Percentiles rank a stretch among this genome's conserved stretches.
Evolutionary conservation across 2,888 invertebrate species (phyloP).

Genomic region (Ochlodes sylvanus): DNA sequence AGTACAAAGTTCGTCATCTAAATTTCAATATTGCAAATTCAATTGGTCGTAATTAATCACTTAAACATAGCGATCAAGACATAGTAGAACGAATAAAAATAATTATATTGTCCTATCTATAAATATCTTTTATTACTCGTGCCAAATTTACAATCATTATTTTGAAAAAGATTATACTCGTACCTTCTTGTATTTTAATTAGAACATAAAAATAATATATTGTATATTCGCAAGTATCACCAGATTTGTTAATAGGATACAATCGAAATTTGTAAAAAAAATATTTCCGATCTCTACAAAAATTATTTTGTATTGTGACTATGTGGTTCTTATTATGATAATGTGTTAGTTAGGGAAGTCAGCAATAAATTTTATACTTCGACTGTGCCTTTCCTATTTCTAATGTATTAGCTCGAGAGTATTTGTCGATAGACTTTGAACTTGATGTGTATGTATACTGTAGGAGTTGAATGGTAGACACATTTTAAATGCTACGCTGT

Average conservation of each 20-base stretch:
- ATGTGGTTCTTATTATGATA: slow-evolving; percentile 59
- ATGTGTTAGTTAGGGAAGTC: slow-evolving; percentile 78
- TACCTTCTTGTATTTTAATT: slow-evolving; percentile 36
- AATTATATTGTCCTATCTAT: slow-evolving; percentile 37
- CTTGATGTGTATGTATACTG: slow-evolving; percentile 78
- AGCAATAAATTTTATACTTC: slow-evolving; percentile 85
- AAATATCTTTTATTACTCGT: slow-evolving; percentile 56
- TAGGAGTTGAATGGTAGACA: slow-evolving; percentile 63
- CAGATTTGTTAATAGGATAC: slow-evolving; percentile 24
- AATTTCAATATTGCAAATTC: slow-evolving; percentile 48
- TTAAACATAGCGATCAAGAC: slow-evolving; percentile 49
- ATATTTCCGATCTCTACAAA: slow-evolving; percentile 38
- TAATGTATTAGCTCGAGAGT: slow-evolving; percentile 81
- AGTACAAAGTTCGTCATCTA: slow-evolving; percentile 56
- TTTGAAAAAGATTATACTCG: slow-evolving; percentile 35
- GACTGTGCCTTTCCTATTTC: slow-evolving; percentile 85
- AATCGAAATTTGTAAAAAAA: slow-evolving; percentile 37
- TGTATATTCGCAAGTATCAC: slow-evolving; percentile 33
- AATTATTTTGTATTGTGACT: slow-evolving; percentile 43
- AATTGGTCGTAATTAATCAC: slow-evolving; percentile 46
- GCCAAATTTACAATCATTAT: slow-evolving; percentile 68
- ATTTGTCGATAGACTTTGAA: slow-evolving; percentile 72
- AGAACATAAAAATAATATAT: slow-evolving; percentile 32
- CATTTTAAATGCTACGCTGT: slow-evolving; percentile 59
- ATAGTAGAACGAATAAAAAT: slow-evolving; percentile 40